Base-by-base conservation (phyloP, 2,888 invertebrate species). In the Morpho deidamia region DNA sequence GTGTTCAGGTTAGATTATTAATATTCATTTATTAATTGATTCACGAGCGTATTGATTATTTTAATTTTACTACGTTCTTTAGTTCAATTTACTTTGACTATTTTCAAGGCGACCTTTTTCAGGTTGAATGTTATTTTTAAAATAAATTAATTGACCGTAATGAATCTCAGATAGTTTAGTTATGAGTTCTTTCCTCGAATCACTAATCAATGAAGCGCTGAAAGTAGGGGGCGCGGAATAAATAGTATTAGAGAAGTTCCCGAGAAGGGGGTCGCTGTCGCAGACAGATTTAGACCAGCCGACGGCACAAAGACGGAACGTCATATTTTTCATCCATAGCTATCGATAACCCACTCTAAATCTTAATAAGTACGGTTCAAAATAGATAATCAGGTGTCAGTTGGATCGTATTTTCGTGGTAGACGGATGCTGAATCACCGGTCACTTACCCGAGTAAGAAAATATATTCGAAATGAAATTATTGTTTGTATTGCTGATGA, bases 361-460 rank as follows among this genome's bases (percentile, higher is more conserved):
- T 0, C 39, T n/a, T 11, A 14, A 11, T 5, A 0, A 0, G 37
- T 60, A 72, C 33, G 55, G 66, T 53, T 37, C 38, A 35, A 55
- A 55, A 59, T 64, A 56, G 43, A 35, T 44, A 52, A 52, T 34
- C 12, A 44, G 11, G 8, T 23, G 14, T n/a, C 2, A 10, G 11
- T 35, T 35, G 37, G 43, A 14, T 61, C 23, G 48, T 53, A 38
- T 52, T 51, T 47, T 56, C 35, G 53, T 44, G 23, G 10, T 35
- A 39, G 48, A 56, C 54, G 49, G 33, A 54, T 53, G 60, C 57
- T 81, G 82, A 82, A 67, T 81, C 82, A 81, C 67, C 78, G 81
- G 81, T 82, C 81, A 76, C 78, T 81, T 82, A 82, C 81, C 81
- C 73, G 69, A 61, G 67, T 71, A 68, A 69, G 74, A 74, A 81